Evolutionary conservation across 2,797 vertebrate species (phyloP).

Genomic region (Balearica regulorum): DNA sequence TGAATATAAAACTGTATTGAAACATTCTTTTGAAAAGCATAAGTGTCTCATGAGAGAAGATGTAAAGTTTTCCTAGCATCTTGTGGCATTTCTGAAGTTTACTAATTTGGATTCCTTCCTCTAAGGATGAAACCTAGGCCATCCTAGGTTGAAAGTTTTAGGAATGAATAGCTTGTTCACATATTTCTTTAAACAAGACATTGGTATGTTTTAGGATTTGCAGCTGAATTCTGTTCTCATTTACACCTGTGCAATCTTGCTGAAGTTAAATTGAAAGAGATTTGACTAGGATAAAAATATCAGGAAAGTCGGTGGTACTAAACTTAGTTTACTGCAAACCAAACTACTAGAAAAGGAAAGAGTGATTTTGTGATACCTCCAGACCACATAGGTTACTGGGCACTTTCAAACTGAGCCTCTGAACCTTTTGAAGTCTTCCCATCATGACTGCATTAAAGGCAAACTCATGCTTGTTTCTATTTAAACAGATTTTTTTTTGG

Average conservation of each 20-base stretch:
- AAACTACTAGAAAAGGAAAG: background rate
- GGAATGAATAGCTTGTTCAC: background rate
- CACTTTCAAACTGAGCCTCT: background rate
- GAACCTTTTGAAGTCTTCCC: background rate
- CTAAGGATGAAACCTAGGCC: background rate
- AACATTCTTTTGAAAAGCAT: background rate
- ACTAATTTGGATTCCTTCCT: background rate
- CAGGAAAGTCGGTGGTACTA: background rate
- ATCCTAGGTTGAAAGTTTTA: background rate
- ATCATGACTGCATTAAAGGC: background rate
- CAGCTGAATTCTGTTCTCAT: background rate
- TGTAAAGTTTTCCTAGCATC: background rate
- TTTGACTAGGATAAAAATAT: slow-evolving; percentile 14
- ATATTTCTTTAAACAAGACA: background rate
- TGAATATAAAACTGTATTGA: background rate
- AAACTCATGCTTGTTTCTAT: background rate
- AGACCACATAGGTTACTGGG: background rate
- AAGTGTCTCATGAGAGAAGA: background rate
- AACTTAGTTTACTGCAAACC: background rate
- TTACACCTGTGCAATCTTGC: slow-evolving; percentile 1
- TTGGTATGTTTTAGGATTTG: background rate
- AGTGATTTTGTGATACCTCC: background rate
- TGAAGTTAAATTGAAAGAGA: background rate
- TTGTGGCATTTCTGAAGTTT: background rate
- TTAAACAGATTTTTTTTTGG: background rate